These are phyloP conservation scores for Drosophila pandora DNA, from an alignment of 1,140 invertebrate species.

Conservation along the genomic window DNA sequence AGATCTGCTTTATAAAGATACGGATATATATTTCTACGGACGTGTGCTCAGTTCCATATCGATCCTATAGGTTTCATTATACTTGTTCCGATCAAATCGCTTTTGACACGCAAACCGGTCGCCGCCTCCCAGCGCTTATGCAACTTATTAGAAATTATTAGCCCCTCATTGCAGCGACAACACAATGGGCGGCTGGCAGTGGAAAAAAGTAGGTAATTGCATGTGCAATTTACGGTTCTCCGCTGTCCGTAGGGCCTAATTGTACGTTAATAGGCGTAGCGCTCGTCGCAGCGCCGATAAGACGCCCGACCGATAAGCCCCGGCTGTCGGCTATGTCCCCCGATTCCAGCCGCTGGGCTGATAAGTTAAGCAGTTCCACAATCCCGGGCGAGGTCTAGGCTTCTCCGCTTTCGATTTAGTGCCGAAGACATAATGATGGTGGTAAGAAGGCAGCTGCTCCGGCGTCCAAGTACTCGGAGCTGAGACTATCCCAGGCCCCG, in stretches of 20 bases:
- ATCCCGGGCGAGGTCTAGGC: neutral
- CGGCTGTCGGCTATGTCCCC: conserved; percentile 26
- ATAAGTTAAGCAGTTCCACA: conserved; percentile 38
- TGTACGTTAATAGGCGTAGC: conserved; percentile 35
- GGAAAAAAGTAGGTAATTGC: conserved; percentile 33
- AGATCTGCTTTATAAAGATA: too few species aligned
- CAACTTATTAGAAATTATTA: conserved; percentile 27
- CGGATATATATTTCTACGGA: too few species aligned
- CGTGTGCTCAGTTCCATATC: neutral
- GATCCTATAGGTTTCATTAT: conserved; percentile 5
- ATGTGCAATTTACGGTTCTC: conserved; percentile 43
- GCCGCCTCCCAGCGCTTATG: conserved; percentile 21
- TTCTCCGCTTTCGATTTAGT: conserved; percentile 43
- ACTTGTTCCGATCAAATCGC: conserved; percentile 25
- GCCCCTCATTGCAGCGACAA: neutral
- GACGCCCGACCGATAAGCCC: conserved; percentile 32
- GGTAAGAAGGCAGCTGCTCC: conserved; percentile 56
- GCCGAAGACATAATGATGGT: conserved; percentile 54
- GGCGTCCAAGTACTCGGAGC: neutral
- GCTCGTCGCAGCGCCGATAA: conserved; percentile 19
- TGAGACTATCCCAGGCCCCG: neutral
- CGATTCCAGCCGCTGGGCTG: conserved; percentile 19
- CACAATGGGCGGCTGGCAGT: neutral
- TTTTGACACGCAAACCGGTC: conserved; percentile 44
- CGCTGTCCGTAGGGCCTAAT: conserved; percentile 33